Evolutionary conservation across 2,888 invertebrate genomes (phyloP).

Genomic region (Theretra japonica): DNA sequence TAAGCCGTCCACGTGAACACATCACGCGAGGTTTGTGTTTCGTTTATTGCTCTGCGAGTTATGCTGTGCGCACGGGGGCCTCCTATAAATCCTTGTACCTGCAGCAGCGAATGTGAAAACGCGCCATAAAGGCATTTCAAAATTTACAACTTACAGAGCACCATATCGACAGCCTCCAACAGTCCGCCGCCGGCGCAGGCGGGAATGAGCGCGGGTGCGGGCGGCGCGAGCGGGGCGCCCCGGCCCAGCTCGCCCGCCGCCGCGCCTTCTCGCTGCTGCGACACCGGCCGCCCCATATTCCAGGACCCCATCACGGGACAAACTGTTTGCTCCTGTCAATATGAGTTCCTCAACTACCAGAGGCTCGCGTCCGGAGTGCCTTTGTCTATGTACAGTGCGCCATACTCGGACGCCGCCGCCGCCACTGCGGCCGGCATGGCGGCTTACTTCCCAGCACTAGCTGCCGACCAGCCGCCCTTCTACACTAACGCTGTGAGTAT

Average conservation of each 20-base stretch:
- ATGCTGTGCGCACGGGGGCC: conserved; percentile 77
- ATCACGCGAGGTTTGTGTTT: conserved; percentile 42
- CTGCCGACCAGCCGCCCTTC: conserved; percentile 94
- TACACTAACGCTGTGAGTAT: conserved; percentile 92
- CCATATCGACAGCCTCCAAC: conserved; percentile 89
- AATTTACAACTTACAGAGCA: conserved; percentile 85
- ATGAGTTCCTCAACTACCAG: conserved; percentile 94
- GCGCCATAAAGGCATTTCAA: conserved; percentile 84
- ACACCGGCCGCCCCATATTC: conserved; percentile 95
- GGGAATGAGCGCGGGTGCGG: conserved; percentile 84
- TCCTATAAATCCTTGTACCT: conserved; percentile 55
- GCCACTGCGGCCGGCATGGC: conserved; percentile 91
- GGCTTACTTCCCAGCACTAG: conserved; percentile 93
- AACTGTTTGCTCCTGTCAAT: conserved; percentile 95
- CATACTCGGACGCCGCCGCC: conserved; percentile 89
- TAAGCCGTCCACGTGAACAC: conserved; percentile 59
- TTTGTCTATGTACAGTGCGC: conserved; percentile 91
- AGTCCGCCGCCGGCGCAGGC: conserved; percentile 87
- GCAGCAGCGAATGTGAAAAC: conserved; percentile 79
- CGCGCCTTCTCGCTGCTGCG: conserved; percentile 91
- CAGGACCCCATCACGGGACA: conserved; percentile 95
- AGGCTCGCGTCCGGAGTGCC: conserved; percentile 90
- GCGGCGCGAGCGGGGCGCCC: conserved; percentile 79
- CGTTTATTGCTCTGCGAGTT: conserved; percentile 58
- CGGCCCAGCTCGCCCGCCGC: conserved; percentile 82